phyloP scores from a whole-genome alignment of 2,113 vertebrate genomes.

The Coryphaenoides rupestris region DNA sequence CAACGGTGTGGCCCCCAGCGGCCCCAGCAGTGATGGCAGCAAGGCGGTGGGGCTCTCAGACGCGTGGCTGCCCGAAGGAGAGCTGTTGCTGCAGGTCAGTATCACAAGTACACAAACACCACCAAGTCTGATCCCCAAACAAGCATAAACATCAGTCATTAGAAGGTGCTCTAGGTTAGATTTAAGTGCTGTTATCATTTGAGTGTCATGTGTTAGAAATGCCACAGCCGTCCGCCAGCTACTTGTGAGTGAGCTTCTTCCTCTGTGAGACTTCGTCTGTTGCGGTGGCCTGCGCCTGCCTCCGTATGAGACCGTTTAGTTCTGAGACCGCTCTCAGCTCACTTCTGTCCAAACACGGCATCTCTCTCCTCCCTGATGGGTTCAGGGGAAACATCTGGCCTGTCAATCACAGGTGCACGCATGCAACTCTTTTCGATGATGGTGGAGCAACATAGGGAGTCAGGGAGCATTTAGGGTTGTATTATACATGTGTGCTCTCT shows the following conservation, averaged over 20 bases:
- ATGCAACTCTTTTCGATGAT: no score
- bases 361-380: no score
- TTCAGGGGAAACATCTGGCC: no score
- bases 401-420: no score
- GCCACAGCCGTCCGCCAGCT: neutral
- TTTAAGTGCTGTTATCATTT: neutral
- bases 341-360: no score
- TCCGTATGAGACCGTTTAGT: no score
- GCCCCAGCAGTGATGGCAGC: neutral
- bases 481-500: no score
- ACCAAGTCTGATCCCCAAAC: neutral
- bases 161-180: no score
- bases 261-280: neutral
- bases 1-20: conserved; percentile 27
- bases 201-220: neutral
- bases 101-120: neutral
- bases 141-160: no score
- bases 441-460: no score
- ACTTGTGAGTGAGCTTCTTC: neutral
- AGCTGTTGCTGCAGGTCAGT: conserved; percentile 77
- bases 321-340: no score
- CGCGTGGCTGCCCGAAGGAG: conserved; percentile 58
- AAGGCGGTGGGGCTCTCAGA: conserved; percentile 26
- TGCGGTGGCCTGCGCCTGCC: neutral
- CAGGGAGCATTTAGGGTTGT: no score